Evolutionary conservation across 2,888 invertebrate genomes (phyloP).

Genomic region (Stratiomys singularior): DNA sequence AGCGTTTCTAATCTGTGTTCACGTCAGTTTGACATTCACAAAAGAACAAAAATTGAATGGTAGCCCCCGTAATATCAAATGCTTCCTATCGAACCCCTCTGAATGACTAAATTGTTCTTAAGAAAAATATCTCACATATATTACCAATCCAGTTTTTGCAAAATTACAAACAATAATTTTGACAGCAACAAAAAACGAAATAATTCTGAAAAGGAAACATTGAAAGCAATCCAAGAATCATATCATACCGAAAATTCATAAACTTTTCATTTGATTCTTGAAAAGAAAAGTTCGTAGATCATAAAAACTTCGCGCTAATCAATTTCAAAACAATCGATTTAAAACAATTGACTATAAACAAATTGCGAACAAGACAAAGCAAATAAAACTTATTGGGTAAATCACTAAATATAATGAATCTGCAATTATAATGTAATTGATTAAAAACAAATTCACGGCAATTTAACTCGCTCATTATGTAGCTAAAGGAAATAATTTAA

Average conservation of each 20-base stretch:
- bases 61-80: no score
- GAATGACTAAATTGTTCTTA: no score
- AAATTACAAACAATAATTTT: no score
- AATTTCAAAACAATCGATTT: conserved; percentile 31
- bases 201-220: conserved; percentile 29
- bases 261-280: conserved; percentile 1
- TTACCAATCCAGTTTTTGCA: no score
- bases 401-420: conserved; percentile 38
- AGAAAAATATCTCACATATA: no score
- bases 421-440: conserved; percentile 27
- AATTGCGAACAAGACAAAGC: background rate
- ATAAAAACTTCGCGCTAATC: conserved; percentile 31
- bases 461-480: conserved; percentile 42
- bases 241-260: background rate
- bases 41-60: no score
- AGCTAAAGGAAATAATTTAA: background rate
- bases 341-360: conserved; percentile 31
- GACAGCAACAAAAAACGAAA: no score
- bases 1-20: no score
- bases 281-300: conserved; percentile 3
- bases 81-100: no score
- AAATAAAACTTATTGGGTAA: conserved; percentile 34
- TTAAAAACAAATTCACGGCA: conserved; percentile 30
- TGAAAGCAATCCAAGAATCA: conserved; percentile 45
- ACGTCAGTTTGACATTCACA: no score